Conservation (phyloP, 2,797 vertebrate species). For the Catharus ustulatus region DNA sequence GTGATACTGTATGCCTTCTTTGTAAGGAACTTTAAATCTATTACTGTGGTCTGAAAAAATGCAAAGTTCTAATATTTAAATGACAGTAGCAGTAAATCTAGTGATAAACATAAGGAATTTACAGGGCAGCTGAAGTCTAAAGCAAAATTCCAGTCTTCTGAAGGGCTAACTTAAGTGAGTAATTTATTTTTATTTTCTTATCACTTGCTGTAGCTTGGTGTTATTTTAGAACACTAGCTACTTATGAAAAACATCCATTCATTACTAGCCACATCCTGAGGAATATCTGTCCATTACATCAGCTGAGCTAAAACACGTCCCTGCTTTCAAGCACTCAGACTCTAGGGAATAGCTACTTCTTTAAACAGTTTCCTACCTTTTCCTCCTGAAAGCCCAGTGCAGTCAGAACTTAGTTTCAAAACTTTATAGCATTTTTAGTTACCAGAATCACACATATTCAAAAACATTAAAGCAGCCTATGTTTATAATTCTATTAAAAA, state of each 20-base stretch:
- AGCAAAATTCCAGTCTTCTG: background rate
- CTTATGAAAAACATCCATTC: background rate
- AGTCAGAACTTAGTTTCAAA: background rate
- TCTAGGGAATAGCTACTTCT: background rate
- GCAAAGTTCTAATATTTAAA: background rate
- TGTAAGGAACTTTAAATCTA: background rate
- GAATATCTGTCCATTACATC: background rate
- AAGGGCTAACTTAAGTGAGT: background rate
- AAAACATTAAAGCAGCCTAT: background rate
- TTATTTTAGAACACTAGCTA: background rate
- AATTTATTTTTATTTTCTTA: conserved; percentile 2
- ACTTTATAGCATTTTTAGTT: background rate
- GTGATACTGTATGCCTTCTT: background rate
- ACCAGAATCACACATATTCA: background rate
- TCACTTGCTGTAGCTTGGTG: background rate
- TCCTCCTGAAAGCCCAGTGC: background rate
- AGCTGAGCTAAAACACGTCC: background rate
- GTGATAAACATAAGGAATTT: background rate
- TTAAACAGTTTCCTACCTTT: background rate
- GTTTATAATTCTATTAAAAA: background rate
- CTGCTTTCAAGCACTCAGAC: background rate
- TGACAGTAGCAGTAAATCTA: background rate
- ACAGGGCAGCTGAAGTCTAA: background rate
- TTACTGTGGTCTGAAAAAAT: background rate
- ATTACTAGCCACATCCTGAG: background rate